A percentile compares a stretch with the other conserved stretches of the same genome.
Evolutionary conservation across 1,140 invertebrate species (phyloP).

Genomic region (Amyelois transitella): DNA sequence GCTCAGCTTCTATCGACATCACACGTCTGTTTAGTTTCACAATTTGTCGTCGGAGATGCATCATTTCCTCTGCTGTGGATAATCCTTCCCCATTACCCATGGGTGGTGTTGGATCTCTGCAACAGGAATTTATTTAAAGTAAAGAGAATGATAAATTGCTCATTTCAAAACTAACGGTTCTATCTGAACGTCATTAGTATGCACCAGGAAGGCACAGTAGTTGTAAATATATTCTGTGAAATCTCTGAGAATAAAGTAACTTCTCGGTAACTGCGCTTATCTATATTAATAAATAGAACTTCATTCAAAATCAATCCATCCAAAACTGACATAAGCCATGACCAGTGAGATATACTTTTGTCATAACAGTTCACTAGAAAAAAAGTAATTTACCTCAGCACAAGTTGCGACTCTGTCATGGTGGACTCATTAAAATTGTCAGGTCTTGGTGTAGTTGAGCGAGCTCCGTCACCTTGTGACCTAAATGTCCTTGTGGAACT

Average conservation of each 20-base stretch:
- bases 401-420: conserved; percentile 61
- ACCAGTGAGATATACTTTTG: not conserved
- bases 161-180: too few species aligned
- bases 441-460: conserved; percentile 39
- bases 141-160: not conserved
- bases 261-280: too few species aligned
- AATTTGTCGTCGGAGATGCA: conserved; percentile 87
- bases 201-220: too few species aligned
- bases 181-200: too few species aligned
- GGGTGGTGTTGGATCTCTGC: conserved; percentile 79
- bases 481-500: conserved; percentile 31
- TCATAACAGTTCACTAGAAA: not conserved
- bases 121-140: conserved; percentile 20
- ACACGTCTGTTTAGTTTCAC: conserved; percentile 89
- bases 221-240: too few species aligned
- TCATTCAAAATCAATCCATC: not conserved
- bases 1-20: conserved; percentile 88
- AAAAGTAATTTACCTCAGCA: conserved; percentile 47
- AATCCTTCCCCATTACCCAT: conserved; percentile 78
- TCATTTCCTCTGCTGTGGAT: conserved; percentile 84
- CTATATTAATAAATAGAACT: too few species aligned
- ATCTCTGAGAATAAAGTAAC: too few species aligned
- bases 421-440: conserved; percentile 63
- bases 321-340: not conserved
- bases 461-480: conserved; percentile 51